These are phyloP conservation scores for Ascaphus truei DNA, from an alignment of 2,113 vertebrate species.

Conservation along the genomic window DNA sequence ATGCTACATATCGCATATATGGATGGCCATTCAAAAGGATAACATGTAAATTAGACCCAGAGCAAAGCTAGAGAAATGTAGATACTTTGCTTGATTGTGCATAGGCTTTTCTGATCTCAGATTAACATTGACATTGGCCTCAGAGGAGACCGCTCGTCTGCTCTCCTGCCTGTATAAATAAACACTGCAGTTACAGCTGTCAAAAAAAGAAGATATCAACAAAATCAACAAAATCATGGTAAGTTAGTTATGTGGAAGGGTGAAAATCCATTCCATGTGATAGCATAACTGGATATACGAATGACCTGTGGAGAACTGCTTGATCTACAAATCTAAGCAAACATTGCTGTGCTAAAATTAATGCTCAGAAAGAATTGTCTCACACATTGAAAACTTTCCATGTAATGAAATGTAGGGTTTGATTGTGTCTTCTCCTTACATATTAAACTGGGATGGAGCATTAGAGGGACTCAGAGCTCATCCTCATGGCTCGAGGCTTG, in stretches of 20 bases:
- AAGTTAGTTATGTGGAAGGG: conserved; percentile 18
- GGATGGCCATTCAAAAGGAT: background rate
- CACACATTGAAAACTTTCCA: conserved; percentile 8
- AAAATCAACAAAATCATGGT: conserved; percentile 6
- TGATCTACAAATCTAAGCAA: background rate
- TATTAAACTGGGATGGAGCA: conserved; percentile 33
- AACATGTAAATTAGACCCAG: background rate
- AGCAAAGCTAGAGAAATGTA: background rate
- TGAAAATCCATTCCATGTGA: background rate
- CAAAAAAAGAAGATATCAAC: conserved; percentile 9
- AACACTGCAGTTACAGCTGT: conserved; percentile 18
- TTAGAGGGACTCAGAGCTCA: conserved; percentile 50
- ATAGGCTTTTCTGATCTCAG: conserved; percentile 20
- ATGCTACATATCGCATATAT: background rate
- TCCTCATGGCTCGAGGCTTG: conserved; percentile 62
- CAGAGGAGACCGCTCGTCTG: conserved; percentile 4
- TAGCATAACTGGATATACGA: background rate
- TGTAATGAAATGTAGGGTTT: conserved; percentile 19
- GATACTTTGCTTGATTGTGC: background rate
- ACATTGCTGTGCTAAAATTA: background rate
- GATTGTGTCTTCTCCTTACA: conserved; percentile 26
- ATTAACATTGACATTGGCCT: conserved; percentile 30
- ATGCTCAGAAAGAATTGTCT: background rate
- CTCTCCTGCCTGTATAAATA: conserved; percentile 19
- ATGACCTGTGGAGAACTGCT: too few relatives aligned